A percentile compares a stretch with the other conserved stretches of the same genome.
Conservation (phyloP, 2,797 vertebrate species). For the Peromyscus aztecus region DNA sequence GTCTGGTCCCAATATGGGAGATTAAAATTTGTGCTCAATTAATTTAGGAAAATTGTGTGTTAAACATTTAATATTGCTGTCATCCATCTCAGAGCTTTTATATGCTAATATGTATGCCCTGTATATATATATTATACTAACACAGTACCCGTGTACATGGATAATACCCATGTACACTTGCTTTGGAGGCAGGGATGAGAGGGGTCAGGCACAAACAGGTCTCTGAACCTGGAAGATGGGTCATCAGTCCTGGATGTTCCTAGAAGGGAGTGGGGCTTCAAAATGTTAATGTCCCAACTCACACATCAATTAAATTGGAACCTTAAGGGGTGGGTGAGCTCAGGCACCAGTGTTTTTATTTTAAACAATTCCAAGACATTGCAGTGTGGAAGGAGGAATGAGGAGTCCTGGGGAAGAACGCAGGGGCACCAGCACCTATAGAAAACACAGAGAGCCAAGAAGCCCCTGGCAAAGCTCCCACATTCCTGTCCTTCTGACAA, state of each 20-base stretch:
- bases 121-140: background rate
- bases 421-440: background rate
- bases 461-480: background rate
- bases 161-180: background rate
- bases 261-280: rapidly evolving
- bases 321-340: background rate
- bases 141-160: too few species aligned
- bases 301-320: background rate
- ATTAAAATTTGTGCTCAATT: background rate
- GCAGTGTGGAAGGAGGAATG: background rate
- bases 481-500: background rate
- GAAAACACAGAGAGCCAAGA: constrained; percentile 15
- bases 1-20: rapidly evolving
- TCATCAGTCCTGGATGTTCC: background rate
- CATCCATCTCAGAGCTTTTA: background rate
- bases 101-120: background rate
- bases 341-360: background rate
- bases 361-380: background rate
- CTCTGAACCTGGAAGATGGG: background rate
- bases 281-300: background rate
- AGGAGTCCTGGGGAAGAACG: background rate
- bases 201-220: background rate
- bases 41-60: background rate
- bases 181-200: background rate
- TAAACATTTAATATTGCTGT: constrained; percentile 9